Percentiles rank a stretch among this genome's conserved stretches.
Conservation (phyloP, 1,140 invertebrate species). For the Drosophila busckii region DNA sequence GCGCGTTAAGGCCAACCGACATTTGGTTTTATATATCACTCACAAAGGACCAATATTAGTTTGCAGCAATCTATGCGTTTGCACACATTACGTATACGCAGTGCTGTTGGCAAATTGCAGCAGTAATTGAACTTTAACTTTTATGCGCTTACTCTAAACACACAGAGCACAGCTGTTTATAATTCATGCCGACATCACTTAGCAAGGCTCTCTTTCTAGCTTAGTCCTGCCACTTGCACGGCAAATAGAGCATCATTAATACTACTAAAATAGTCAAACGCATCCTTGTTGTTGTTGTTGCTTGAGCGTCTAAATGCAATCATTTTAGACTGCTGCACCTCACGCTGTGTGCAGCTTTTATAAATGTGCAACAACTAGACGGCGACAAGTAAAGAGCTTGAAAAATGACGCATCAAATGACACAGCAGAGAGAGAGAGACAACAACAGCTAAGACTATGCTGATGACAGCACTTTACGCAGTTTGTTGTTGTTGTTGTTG, state of each 20-base stretch:
- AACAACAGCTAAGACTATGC: conserved; percentile 28
- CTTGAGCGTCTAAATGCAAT: conserved; percentile 52
- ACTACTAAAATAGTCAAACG: conserved; percentile 68
- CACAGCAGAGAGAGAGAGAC: conserved; percentile 34
- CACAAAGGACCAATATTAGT: conserved; percentile 7
- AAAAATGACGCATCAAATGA: conserved; percentile 72
- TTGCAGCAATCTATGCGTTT: conserved; percentile 2
- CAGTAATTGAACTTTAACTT: conserved; percentile 4
- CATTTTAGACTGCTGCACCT: conserved; percentile 57
- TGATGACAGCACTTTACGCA: too few species aligned
- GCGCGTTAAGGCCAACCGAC: conserved; percentile 21
- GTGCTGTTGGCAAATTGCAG: conserved; percentile 11
- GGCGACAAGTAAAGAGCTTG: conserved; percentile 53
- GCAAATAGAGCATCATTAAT: conserved; percentile 74
- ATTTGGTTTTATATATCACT: background rate
- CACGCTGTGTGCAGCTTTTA: conserved; percentile 34
- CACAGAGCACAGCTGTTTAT: conserved; percentile 19
- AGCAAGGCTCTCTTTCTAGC: conserved; percentile 41
- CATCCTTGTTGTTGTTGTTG: background rate
- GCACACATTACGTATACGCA: conserved; percentile 11
- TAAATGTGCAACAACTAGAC: conserved; percentile 67
- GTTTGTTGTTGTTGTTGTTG: conserved; percentile 15
- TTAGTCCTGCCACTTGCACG: conserved; percentile 42
- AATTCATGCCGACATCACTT: conserved; percentile 59
- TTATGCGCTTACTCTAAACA: too few species aligned